These are phyloP conservation scores for Lasioglossum pauxillum DNA, from an alignment of 2,888 invertebrate species.

Conservation along the genomic window DNA sequence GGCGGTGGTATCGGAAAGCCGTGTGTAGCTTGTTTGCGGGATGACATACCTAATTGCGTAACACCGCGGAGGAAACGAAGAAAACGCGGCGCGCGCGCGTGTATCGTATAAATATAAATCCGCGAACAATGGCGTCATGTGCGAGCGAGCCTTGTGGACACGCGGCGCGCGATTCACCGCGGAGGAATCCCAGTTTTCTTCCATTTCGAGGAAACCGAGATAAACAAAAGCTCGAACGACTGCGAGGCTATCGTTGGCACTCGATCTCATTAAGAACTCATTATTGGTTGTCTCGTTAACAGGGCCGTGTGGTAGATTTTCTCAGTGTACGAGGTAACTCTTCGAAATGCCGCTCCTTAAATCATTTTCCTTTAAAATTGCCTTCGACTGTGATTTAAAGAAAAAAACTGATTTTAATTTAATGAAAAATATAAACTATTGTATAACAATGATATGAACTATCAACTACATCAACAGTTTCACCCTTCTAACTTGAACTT, in stretches of 20 bases:
- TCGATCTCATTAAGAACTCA: background rate
- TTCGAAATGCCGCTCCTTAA: too few relatives aligned
- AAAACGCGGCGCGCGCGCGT: slow-evolving; percentile 50
- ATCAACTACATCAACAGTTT: too few relatives aligned
- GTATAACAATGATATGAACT: too few relatives aligned
- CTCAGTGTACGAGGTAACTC: too few relatives aligned
- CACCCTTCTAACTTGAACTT: too few relatives aligned
- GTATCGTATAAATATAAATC: slow-evolving; percentile 44
- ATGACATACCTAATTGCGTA: slow-evolving; percentile 64
- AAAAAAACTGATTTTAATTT: too few relatives aligned
- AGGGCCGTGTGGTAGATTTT: too few relatives aligned
- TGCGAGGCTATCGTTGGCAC: background rate
- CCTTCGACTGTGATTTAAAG: too few relatives aligned
- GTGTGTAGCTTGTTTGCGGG: slow-evolving; percentile 44
- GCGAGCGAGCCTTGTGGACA: slow-evolving; percentile 20
- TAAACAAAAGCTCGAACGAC: background rate
- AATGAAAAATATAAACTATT: too few relatives aligned
- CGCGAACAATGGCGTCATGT: slow-evolving; percentile 64
- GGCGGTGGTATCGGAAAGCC: slow-evolving; percentile 41
- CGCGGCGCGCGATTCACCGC: slow-evolving; percentile 28
- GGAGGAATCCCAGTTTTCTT: slow-evolving; percentile 52
- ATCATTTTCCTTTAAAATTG: too few relatives aligned
- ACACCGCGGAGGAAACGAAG: slow-evolving; percentile 65
- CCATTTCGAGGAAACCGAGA: slow-evolving; percentile 19
- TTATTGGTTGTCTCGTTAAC: background rate